phyloP scores from a whole-genome alignment of 2,888 invertebrate genomes.

The Tinea pellionella region DNA sequence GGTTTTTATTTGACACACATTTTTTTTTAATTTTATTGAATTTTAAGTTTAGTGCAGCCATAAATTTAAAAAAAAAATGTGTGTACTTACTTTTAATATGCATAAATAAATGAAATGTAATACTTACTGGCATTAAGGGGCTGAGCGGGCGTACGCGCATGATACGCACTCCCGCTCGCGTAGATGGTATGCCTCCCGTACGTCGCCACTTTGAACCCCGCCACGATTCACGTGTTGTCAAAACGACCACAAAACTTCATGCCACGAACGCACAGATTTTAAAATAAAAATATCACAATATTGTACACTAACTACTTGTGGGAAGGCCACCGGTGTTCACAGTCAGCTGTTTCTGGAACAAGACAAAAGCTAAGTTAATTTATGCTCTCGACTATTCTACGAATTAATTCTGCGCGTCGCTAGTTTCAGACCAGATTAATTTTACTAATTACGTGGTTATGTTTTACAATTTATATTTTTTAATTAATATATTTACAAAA shows the following conservation, averaged over 20 bases:
- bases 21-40: no score
- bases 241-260: slow-evolving; percentile 21
- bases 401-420: slow-evolving; percentile 1
- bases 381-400: not conserved
- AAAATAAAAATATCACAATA: not conserved
- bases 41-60: no score
- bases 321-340: slow-evolving; percentile 13
- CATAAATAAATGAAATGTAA: not conserved
- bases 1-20: no score
- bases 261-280: slow-evolving; percentile 12
- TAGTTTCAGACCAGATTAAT: not conserved
- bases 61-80: no score
- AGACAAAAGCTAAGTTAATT: slow-evolving; percentile 1
- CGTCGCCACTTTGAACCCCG: slow-evolving; percentile 44
- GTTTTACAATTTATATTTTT: no score
- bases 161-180: slow-evolving; percentile 56
- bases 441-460: not conserved
- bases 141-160: slow-evolving; percentile 54
- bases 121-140: slow-evolving; percentile 65
- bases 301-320: not conserved
- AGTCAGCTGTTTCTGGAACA: slow-evolving; percentile 9
- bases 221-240: slow-evolving; percentile 18
- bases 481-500: no score
- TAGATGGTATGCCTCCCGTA: slow-evolving; percentile 55
- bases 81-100: no score